Base-by-base conservation (phyloP, 2,113 vertebrate species). In the Puntigrus tetrazona region DNA sequence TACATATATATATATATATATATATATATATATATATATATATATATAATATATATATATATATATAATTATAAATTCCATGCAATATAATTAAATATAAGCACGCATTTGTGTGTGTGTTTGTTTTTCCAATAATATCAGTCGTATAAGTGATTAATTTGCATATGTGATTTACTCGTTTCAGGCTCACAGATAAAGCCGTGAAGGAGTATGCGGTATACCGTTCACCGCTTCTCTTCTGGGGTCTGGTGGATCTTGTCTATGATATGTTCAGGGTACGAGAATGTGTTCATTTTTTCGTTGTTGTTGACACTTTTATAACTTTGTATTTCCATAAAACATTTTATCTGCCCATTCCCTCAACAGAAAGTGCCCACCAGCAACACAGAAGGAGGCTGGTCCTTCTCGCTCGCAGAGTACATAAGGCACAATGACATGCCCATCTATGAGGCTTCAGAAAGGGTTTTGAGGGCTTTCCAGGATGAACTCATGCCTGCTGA, bases 381-480 rank as follows among this genome's bases (percentile, higher is more conserved):
- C 91, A 99, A 97, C 96, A 98, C 97, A 1, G 98, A 99, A 93
- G 98, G 98, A 86, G 98, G 98, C 94, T 99, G 98, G 98, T 99
- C 98, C 94, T 99, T 96, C 94, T 98, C 98, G 20, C 95, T 99
- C 75, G 98, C 98, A 0, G 98, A 99, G 77, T 99, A 98, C 90
- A 97, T 99, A 87, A 94, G 98, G 86, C 97, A 99, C 92, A 99
- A 97, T 1, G 98, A 99, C 95, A 99, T 99, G 97, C 97, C 98
- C 82, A 97, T 99, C 93, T 96, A 95, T 0, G 98, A 99, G 91
- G 97, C 97, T 63, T 97, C 98, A 0, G 98, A 99, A 94, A 95
- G 93, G 78, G 96, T 96, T 87, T 95, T 99, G 89, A 96, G 97
- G 90, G 93, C 96, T 89, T 99, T 99, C 95, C 98, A 99, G 95